Evolutionary conservation across 2,888 invertebrate genomes (phyloP), one percentile per base, ranked within the genome.

Genomic region (Drosophila maculinotata): DNA sequence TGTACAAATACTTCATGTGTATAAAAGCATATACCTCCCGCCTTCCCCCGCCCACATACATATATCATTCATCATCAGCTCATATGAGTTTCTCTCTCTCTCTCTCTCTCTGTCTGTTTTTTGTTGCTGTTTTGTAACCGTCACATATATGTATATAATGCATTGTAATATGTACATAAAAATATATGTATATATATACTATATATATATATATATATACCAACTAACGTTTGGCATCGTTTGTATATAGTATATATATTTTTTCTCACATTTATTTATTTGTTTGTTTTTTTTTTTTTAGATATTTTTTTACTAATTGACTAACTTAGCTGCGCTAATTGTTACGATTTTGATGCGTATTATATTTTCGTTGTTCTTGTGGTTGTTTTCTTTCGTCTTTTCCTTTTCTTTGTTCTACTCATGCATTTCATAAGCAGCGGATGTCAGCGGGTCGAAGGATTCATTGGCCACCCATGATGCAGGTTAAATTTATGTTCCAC

Each of bases 381-480:
- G 54, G 54, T 66, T 73, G 68, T 68, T 70, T 58, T 45, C 65
- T 44, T 59, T 59, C 36, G 39, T 33, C 38, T 49, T 49, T 49
- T 25, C 30, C 62, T 54, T 68, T 63, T 65, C 47, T 57, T 68
- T 56, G 64, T 62, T 57, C 74, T 31, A 64, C 59, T 88, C 87
- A 90, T 89, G 90, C 89, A 87, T 89, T 86, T 86, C 74, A 77
- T 76, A 89, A 88, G 85, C 90, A 95, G 95, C 95, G 92, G 95
- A 95, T 92, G 94, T 95, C 92, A 95, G 95, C 93, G 95, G 95
- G 92, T 95, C 95, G 89, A 94, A 95, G 93, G 95, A 95, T 92
- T 95, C 95, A 84, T 94, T 95, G 92, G 95, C 95, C 92, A 95
- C 95, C 79, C 95, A 95, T 92, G 95, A 95, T 93, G 95, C 95